Base-by-base conservation (phyloP, 2,113 vertebrate genomes). In the Elanus axillaris region DNA sequence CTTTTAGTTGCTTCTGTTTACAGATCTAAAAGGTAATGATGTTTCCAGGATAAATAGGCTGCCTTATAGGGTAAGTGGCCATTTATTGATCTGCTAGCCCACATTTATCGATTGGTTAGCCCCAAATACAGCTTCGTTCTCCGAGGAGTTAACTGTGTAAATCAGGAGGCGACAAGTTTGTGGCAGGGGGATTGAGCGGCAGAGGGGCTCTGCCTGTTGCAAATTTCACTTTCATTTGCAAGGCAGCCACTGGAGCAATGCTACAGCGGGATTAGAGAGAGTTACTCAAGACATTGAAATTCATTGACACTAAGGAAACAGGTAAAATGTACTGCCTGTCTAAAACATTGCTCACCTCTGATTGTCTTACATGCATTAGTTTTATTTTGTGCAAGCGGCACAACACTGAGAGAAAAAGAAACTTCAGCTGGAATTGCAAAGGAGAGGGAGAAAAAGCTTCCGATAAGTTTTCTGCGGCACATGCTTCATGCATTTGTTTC, bases 1-100 rank as follows among this genome's bases (percentile, higher is more conserved):
- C 96, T 98, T 98, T 97, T 97, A 95, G 97, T 98, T 98, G 97
- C 97, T 98, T 99, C 98, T 99, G 98, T 99, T 99, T 99, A 98
- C 98, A 98, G 98, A 98, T 98, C 98, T 98, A 98, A 98, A 98
- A 98, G 97, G 98, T 98, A 98, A 98, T 98, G 98, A 98, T 98
- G 98, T 98, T 98, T 98, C 97, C 96, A 98, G 95, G 98, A 98
- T 98, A 98, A 98, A 98, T 98, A 98, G 98, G 96, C 96, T 95
- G 97, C 98, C 98, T 98, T 98, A 97, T 98, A 97, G 98, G 97
- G 98, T 98, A 98, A 98, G 97, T 98, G 98, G 97, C 97, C 97
- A 90, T 97, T 97, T 98, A 98, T 98, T 98, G 98, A 98, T 98
- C 96, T 50, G 76, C 95, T 94, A 97, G 97, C 98, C 98, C 97